Base-by-base conservation (phyloP, 2,797 vertebrate genomes). In the Gymnothorax javanicus region DNA sequence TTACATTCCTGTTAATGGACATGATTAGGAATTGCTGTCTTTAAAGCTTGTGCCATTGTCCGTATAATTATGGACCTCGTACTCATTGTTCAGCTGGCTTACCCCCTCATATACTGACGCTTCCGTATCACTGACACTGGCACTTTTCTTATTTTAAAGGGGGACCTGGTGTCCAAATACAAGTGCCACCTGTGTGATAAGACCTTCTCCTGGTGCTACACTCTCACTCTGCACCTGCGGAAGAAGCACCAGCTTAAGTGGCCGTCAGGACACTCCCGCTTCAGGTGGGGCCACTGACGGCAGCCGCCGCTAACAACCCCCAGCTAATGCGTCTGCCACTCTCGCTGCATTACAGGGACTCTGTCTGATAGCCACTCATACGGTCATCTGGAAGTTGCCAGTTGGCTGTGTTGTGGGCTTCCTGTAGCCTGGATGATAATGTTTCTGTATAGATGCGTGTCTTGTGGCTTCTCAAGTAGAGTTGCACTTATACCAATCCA, bases 171-270 rank as follows among this genome's bases (percentile, higher is more conserved):
- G 89, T 94, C 95, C 20, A 96, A 96, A 69, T 96, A 96, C 25
- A 96, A 97, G 90, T 96, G 96, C 89, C 95, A 93, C 83, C 94
- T 96, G 84, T 97, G 94, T 89, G 95, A 97, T 89, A 96, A 97
- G 88, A 95, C 94, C 87, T 97, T 97, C 90, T 96, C 95, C 54
- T 96, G 96, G 94, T 96, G 95, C 92, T 96, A 97, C 88, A 96
- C 95, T 4, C 91, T 97, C 82, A 96, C 96, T 0, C 93, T 95
- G 13, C 94, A 96, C 88, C 95, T 97, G 52, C 88, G 90, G 71
- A 97, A 97, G 90, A 95, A 93, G 84, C 96, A 97, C 8, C 93
- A 97, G 85, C 92, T 97, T 56, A 95, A 95, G 88, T 97, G 96
- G 96, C 96, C 96, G 0, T 97, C 96, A 25, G 96, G 94, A 88